Base-by-base conservation (phyloP, 1,140 invertebrate species). In the Zaprionus nigranus region DNA sequence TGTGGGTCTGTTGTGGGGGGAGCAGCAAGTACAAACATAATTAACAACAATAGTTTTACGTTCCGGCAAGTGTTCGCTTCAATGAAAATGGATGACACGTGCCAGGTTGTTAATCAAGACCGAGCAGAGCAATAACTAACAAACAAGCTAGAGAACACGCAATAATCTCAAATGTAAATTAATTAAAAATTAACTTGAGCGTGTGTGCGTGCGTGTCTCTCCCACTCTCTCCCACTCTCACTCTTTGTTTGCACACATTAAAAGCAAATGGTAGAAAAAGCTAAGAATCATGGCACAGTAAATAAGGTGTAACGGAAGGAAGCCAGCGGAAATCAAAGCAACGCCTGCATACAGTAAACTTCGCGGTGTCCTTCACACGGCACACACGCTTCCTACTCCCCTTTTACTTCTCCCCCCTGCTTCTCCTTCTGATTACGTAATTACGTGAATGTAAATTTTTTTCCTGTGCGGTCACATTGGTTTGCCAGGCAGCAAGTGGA, bases 391-490 rank as follows among this genome's bases (percentile, higher is more conserved):
- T 20, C 17, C 61, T 1, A 12, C 13, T 5, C 58, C 1, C 3
- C 20, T 20, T 9, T 0, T 22, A 40, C 40, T 38, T 12, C 7
- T 24, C 59, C 40, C 9, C 9, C 15, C 5, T 40, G 15, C 64
- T 15, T 2, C 20, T 9, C 17, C 15, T 30, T 22, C 26, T 38
- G 61, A 82, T 82, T 87, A 78, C 77, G 83, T 82, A 82, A 87
- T 87, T 78, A 87, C 53, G 69, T 43, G 60, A 82, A 87, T 78
- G 70, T 71, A 80, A 60, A 80, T 87, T 71, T 77, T 71, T 78
- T 68, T 22, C 3, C 17, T 51, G 5, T 22, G 51, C 46, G 69
- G 54, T 60, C 22, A 40, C 66, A 70, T 59, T 61, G 74, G 72
- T 76, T 59, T 70, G 51, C 36, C 49, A 46, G 43, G 5, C 7